Evolutionary conservation across 2,113 vertebrate genomes (phyloP).

Genomic region (Delphinapterus leucas): DNA sequence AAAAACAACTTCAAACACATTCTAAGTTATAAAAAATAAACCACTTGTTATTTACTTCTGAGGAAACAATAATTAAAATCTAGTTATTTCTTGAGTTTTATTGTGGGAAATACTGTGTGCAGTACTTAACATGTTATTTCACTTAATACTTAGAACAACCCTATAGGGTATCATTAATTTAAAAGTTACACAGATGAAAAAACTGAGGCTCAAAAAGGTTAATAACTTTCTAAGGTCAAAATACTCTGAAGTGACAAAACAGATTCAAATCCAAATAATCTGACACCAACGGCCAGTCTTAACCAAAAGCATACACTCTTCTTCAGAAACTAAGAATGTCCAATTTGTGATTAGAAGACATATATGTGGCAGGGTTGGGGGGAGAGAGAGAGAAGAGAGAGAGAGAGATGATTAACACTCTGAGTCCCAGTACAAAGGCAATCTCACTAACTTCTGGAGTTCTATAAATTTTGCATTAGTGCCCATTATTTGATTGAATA

Average conservation of each 20-base stretch:
- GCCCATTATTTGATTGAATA: neutral
- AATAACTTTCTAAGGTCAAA: slow-evolving; percentile 32
- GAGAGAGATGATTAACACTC: neutral
- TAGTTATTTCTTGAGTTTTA: neutral
- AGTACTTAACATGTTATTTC: neutral
- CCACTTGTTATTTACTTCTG: neutral
- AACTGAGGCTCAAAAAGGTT: neutral
- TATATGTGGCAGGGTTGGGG: no score
- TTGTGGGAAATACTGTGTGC: neutral
- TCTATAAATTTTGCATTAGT: neutral
- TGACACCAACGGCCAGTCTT: neutral
- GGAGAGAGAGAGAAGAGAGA: neutral
- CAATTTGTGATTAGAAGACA: neutral
- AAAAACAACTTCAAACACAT: slow-evolving; percentile 44
- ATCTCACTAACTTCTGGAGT: neutral
- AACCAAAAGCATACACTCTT: neutral
- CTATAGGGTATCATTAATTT: neutral
- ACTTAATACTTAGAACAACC: neutral
- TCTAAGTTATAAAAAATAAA: slow-evolving; percentile 45
- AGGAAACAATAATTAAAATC: neutral
- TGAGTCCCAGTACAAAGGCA: neutral
- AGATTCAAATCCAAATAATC: slow-evolving; percentile 22
- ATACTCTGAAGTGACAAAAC: slow-evolving; percentile 28
- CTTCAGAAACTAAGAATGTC: neutral
- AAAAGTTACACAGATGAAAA: neutral